A percentile compares a stretch with the other conserved stretches of the same genome.
phyloP scores from a whole-genome alignment of 2,888 invertebrate genomes.

The Ectobius pallidus region DNA sequence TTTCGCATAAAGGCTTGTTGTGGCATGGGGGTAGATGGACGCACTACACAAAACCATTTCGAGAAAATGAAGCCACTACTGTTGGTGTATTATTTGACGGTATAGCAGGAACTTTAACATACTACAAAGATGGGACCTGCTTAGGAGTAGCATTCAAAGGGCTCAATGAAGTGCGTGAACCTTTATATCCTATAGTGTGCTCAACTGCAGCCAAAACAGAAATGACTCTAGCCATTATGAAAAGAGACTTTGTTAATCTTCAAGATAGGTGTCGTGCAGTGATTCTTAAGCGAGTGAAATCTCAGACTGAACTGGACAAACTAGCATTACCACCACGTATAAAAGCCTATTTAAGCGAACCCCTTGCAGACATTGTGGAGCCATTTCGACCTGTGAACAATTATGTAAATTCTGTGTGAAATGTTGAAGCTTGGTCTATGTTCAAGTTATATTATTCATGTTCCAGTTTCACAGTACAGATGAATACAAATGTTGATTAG shows the following conservation, averaged over 20 bases:
- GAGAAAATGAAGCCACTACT: constrained; percentile 70
- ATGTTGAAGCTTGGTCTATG: neutral
- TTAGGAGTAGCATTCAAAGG: constrained; percentile 74
- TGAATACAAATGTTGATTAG: too few species aligned
- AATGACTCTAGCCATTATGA: constrained; percentile 66
- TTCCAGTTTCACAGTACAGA: too few species aligned
- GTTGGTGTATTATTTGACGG: constrained; percentile 74
- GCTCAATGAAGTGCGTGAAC: constrained; percentile 65
- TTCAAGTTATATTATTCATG: constrained; percentile 11
- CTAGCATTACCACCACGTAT: constrained; percentile 65
- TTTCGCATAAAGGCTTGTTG: constrained; percentile 73
- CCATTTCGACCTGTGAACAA: constrained; percentile 52
- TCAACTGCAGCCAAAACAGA: constrained; percentile 78
- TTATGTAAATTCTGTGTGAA: constrained; percentile 39
- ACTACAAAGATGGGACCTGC: constrained; percentile 71
- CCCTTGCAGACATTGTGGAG: constrained; percentile 50
- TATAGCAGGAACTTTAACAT: constrained; percentile 69
- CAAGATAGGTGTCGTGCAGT: constrained; percentile 71
- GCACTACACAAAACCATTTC: constrained; percentile 70
- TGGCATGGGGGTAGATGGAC: constrained; percentile 71
- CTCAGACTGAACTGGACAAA: constrained; percentile 59
- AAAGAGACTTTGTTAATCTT: constrained; percentile 68
- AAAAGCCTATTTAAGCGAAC: constrained; percentile 63
- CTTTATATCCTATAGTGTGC: constrained; percentile 71
- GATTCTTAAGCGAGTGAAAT: constrained; percentile 62